A percentile compares a stretch with the other conserved stretches of the same genome.
phyloP scores from a whole-genome alignment of 2,113 vertebrate genomes.

The Stigmatopora nigra region DNA sequence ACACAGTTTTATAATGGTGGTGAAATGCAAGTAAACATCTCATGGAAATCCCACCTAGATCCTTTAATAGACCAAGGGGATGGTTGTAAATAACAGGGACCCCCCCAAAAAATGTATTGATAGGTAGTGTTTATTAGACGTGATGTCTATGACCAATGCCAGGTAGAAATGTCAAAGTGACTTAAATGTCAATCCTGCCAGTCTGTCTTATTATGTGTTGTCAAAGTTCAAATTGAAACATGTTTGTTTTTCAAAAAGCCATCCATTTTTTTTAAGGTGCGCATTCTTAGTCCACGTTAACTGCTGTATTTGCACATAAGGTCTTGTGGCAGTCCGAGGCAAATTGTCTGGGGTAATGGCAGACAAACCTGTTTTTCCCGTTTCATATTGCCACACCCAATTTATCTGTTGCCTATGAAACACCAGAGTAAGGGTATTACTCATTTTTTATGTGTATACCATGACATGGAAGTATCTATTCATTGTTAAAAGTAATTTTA shows the following conservation, averaged over 20 bases:
- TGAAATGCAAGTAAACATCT: constrained; percentile 8
- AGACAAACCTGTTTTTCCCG: constrained; percentile 54
- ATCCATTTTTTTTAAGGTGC: background rate
- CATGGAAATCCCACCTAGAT: background rate
- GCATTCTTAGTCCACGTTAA: constrained; percentile 1
- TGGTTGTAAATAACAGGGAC: constrained; percentile 4
- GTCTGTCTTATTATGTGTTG: background rate
- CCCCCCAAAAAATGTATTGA: background rate
- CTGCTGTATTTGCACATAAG: constrained; percentile 22
- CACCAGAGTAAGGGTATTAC: constrained; percentile 17
- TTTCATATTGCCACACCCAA: constrained; percentile 19
- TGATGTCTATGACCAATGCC: background rate
- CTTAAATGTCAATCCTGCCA: background rate
- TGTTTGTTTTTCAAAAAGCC: background rate
- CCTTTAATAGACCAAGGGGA: constrained; percentile 1
- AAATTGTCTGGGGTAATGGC: constrained; percentile 6
- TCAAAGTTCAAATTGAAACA: background rate
- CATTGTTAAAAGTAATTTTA: background rate
- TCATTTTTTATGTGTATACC: background rate
- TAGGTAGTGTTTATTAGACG: background rate
- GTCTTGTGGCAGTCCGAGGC: background rate
- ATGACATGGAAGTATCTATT: background rate
- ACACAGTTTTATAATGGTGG: background rate
- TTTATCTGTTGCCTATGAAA: constrained; percentile 37
- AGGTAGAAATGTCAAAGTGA: background rate